Evolutionary conservation across 2,797 vertebrate genomes (phyloP).

Genomic region (Eulemur rubriventer): DNA sequence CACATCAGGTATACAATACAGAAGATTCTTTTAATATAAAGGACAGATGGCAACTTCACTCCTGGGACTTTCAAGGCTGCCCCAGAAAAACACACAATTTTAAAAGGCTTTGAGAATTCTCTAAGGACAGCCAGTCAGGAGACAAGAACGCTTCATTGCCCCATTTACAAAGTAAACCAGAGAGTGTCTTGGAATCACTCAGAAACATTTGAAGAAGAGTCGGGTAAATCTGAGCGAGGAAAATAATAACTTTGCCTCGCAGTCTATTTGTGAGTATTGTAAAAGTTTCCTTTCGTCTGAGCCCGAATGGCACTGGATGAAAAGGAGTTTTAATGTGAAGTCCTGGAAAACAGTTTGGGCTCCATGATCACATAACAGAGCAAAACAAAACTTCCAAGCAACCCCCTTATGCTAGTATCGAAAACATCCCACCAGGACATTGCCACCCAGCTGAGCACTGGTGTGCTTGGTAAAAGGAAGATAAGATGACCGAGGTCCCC

Average conservation of each 20-base stretch:
- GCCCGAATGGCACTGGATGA: not conserved
- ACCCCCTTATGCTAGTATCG: not conserved
- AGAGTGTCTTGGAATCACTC: conserved; percentile 59
- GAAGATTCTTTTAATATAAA: conserved; percentile 86
- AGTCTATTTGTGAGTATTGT: not conserved
- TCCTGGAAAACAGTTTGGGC: not conserved
- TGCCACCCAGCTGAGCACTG: not conserved
- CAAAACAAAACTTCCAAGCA: not conserved
- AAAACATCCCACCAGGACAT: not conserved
- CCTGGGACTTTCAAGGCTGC: conserved; percentile 84
- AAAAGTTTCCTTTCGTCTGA: not conserved
- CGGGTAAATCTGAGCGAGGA: not conserved
- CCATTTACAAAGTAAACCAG: conserved; percentile 75
- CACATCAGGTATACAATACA: conserved; percentile 86
- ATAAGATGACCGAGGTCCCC: not conserved
- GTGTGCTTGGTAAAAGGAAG: not conserved
- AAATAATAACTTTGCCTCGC: not conserved
- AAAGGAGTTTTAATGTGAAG: not conserved
- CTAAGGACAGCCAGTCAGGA: conserved; percentile 71
- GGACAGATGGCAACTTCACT: conserved; percentile 88
- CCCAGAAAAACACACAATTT: conserved; percentile 85
- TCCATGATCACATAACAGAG: not conserved
- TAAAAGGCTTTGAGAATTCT: conserved; percentile 85
- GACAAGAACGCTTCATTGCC: conserved; percentile 57
- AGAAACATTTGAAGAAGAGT: conserved; percentile 43